Evolutionary conservation across 2,797 vertebrate genomes (phyloP).

Genomic region (Poecilia wingei): DNA sequence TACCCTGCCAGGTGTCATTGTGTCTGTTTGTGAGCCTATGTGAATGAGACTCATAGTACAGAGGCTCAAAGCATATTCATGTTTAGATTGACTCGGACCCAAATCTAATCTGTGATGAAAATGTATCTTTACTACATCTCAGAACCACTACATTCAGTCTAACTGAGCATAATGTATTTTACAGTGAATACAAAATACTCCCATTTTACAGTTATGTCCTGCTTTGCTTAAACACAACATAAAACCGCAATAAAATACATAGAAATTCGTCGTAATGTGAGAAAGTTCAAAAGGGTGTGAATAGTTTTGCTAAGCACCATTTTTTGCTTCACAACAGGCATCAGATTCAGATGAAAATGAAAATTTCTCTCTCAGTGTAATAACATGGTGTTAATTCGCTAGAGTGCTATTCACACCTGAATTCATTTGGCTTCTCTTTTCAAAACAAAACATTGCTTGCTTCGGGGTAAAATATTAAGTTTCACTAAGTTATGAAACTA

Average conservation of each 20-base stretch:
- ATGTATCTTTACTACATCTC: background rate
- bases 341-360: background rate
- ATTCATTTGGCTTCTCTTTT: slow-evolving; percentile 36
- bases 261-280: background rate
- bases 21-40: background rate
- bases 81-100: background rate
- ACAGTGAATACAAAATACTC: background rate
- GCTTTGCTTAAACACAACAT: background rate
- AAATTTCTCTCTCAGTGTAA: slow-evolving; percentile 20
- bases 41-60: background rate
- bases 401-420: slow-evolving; percentile 39
- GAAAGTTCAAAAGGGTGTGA: background rate
- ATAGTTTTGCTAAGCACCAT: background rate
- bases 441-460: slow-evolving; percentile 33
- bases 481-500: slow-evolving; percentile 28
- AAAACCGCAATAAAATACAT: background rate
- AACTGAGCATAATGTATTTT: background rate
- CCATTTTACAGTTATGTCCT: background rate
- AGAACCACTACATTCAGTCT: background rate
- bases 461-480: slow-evolving; percentile 27
- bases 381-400: slow-evolving; percentile 36
- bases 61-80: background rate
- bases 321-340: background rate
- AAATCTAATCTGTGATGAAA: background rate
- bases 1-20: background rate